These are phyloP conservation scores for Oenanthe oenanthe DNA, from an alignment of 2,113 vertebrate genomes.

Conservation along the genomic window DNA sequence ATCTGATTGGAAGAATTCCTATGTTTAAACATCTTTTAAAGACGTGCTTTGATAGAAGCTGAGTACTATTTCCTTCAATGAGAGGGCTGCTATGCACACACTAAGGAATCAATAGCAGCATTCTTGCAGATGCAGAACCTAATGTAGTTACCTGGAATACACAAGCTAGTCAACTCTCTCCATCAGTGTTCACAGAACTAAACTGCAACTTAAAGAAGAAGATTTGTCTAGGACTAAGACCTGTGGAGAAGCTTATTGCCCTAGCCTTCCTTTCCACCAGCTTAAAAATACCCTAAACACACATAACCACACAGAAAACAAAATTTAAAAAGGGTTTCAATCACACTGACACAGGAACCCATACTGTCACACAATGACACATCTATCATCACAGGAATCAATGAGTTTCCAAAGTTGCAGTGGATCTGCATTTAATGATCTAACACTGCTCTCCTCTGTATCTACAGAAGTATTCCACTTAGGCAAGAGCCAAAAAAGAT, in stretches of 20 bases:
- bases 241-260: not conserved
- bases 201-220: not conserved
- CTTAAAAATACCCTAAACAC: not conserved
- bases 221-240: not conserved
- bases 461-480: not conserved
- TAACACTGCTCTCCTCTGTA: not conserved
- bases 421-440: not conserved
- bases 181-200: not conserved
- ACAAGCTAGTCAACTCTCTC: not conserved
- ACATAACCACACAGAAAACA: not conserved
- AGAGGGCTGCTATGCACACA: not conserved
- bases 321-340: not conserved
- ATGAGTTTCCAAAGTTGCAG: not conserved
- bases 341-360: not conserved
- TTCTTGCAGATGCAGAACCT: not conserved
- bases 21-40: not conserved
- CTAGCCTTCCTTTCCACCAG: not conserved
- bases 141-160: not conserved
- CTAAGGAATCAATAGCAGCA: not conserved
- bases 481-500: not conserved
- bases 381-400: not conserved
- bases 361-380: not conserved
- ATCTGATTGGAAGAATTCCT: not conserved
- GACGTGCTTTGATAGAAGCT: rapidly evolving
- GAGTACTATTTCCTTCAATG: not conserved